Conservation (phyloP, 2,888 invertebrate genomes). For the Drosophila anceps region DNA sequence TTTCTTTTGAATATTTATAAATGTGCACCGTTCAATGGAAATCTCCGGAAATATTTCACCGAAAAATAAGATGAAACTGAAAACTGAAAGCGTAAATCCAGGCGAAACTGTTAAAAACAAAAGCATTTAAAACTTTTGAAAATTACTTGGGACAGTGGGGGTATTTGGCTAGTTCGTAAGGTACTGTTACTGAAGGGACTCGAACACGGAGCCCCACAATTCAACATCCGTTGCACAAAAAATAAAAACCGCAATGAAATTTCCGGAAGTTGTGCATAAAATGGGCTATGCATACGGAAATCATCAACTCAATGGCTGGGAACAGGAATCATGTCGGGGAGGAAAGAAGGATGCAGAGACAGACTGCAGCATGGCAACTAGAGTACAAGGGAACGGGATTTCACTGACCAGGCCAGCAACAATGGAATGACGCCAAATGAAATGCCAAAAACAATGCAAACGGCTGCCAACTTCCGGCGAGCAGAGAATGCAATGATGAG, state of each 20-base stretch:
- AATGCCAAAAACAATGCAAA: constrained; percentile 76
- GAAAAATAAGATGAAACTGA: background rate
- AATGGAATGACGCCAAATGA: constrained; percentile 70
- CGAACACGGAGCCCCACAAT: constrained; percentile 38
- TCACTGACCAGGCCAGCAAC: constrained; percentile 62
- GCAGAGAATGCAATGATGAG: constrained; percentile 45
- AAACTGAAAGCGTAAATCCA: constrained; percentile 1
- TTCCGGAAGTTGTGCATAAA: constrained; percentile 83
- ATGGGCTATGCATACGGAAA: constrained; percentile 84
- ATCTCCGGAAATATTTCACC: constrained; percentile 8
- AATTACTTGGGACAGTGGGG: background rate
- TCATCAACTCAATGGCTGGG: constrained; percentile 83
- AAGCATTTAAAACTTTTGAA: constrained; percentile 37
- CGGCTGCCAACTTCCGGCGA: constrained; percentile 81
- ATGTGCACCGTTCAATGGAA: constrained; percentile 19
- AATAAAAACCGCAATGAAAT: constrained; percentile 78
- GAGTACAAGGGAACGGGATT: constrained; percentile 2
- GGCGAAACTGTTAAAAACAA: constrained; percentile 29
- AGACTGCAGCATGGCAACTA: background rate
- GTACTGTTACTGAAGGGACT: constrained; percentile 5
- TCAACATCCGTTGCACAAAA: constrained; percentile 68
- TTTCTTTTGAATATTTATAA: constrained; percentile 43
- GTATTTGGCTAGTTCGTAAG: background rate
- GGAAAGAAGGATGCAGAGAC: background rate
- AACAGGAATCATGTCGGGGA: constrained; percentile 61